phyloP scores from a whole-genome alignment of 2,113 vertebrate genomes.

The Chaetops frenatus region DNA sequence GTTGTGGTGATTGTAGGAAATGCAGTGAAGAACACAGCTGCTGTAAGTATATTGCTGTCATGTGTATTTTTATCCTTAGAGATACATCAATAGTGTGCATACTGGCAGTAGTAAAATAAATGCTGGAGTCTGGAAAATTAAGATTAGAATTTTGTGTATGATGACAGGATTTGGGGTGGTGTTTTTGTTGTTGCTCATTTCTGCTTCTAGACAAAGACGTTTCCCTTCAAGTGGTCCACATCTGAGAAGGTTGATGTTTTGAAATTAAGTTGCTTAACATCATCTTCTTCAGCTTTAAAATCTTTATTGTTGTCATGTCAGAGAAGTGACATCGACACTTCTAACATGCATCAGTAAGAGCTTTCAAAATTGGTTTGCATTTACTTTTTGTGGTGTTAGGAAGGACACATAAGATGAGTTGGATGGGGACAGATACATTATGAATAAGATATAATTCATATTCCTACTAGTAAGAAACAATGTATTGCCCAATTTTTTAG shows the following conservation, averaged over 20 bases:
- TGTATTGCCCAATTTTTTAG: neutral
- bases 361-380: neutral
- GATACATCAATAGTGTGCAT: neutral
- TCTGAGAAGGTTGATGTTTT: neutral
- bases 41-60: constrained; percentile 68
- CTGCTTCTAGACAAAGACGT: neutral
- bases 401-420: neutral
- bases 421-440: neutral
- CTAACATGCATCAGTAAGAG: neutral
- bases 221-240: neutral
- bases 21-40: constrained; percentile 77
- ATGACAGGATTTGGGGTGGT: neutral
- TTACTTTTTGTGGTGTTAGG: neutral
- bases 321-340: neutral
- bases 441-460: neutral
- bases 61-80: neutral
- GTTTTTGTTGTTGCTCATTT: neutral
- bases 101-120: neutral
- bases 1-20: constrained; percentile 92
- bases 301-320: neutral
- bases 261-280: neutral
- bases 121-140: neutral
- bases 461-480: neutral
- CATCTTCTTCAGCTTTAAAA: neutral
- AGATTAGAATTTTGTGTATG: neutral